Evolutionary conservation across 2,888 invertebrate species (phyloP).

Genomic region (Apoda limacodes): DNA sequence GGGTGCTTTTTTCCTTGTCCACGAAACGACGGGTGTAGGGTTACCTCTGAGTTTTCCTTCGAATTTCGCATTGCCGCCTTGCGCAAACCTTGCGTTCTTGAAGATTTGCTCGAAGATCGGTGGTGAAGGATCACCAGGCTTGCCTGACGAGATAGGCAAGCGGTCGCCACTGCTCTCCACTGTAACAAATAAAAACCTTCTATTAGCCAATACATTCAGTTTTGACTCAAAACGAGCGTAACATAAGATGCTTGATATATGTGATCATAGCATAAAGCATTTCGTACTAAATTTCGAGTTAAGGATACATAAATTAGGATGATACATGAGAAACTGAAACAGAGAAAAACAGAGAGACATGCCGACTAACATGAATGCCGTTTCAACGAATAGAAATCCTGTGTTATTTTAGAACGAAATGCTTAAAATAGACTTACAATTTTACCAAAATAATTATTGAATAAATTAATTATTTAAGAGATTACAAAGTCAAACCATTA

Average conservation of each 20-base stretch:
- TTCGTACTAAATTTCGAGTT: background rate
- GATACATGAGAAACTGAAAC: background rate
- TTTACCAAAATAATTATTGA: too few relatives aligned
- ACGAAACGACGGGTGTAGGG: slow-evolving; percentile 91
- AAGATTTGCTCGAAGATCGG: slow-evolving; percentile 97
- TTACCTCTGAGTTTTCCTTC: slow-evolving; percentile 92
- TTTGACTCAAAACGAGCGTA: too few relatives aligned
- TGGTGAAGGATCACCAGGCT: slow-evolving; percentile 85
- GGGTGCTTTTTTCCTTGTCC: slow-evolving; percentile 89
- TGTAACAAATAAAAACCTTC: slow-evolving; percentile 56
- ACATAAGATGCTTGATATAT: too few relatives aligned
- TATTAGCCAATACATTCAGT: too few relatives aligned
- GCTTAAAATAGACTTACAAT: too few relatives aligned
- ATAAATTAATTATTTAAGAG: too few relatives aligned
- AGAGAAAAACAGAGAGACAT: background rate
- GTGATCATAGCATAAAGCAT: background rate
- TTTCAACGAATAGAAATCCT: too few relatives aligned
- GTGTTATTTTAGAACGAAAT: too few relatives aligned
- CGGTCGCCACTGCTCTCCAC: slow-evolving; percentile 72
- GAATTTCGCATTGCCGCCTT: slow-evolving; percentile 93
- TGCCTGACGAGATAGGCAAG: slow-evolving; percentile 43
- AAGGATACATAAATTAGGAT: slow-evolving; percentile 2
- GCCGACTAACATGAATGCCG: too few relatives aligned
- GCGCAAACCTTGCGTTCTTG: slow-evolving; percentile 93
- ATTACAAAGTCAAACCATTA: too few relatives aligned